Percentiles rank a stretch among this genome's conserved stretches.
These are phyloP conservation scores for Microtus pennsylvanicus DNA, from an alignment of 2,113 vertebrate species.

Conservation along the genomic window DNA sequence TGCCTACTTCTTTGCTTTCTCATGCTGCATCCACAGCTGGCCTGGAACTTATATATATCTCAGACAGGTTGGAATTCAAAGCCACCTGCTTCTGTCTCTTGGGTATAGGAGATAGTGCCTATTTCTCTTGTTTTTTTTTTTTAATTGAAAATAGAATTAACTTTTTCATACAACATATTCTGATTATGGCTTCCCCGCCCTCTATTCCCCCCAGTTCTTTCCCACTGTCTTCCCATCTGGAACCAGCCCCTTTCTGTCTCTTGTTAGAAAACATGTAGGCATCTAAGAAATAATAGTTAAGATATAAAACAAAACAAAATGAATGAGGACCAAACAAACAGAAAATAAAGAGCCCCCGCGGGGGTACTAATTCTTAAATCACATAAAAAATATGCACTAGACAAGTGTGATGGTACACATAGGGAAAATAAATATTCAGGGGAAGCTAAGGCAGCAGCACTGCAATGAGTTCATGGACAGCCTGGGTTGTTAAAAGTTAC, in stretches of 20 bases:
- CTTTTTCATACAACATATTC: neutral
- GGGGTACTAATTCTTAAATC: slow-evolving; percentile 12
- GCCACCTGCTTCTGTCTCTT: neutral
- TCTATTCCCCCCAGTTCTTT: neutral
- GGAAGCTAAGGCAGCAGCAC: neutral
- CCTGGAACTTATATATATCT: neutral
- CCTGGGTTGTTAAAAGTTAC: neutral
- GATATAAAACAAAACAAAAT: neutral
- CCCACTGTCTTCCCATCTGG: neutral
- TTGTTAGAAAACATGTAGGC: neutral
- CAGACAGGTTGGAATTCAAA: neutral
- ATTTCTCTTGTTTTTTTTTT: neutral
- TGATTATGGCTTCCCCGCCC: neutral
- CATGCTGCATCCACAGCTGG: neutral
- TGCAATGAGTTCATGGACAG: neutral
- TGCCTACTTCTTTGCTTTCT: neutral
- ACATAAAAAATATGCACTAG: slow-evolving; percentile 17
- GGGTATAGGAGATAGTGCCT: neutral
- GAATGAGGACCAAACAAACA: neutral
- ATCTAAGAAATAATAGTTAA: neutral
- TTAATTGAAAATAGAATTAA: accelerated
- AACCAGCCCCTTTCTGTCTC: neutral
- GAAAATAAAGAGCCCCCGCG: neutral
- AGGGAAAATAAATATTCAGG: neutral
- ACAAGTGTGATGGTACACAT: neutral